A percentile compares a stretch with the other conserved stretches of the same genome.
Evolutionary conservation across 1,140 invertebrate species (phyloP).

Genomic region (Eumaeus atala): DNA sequence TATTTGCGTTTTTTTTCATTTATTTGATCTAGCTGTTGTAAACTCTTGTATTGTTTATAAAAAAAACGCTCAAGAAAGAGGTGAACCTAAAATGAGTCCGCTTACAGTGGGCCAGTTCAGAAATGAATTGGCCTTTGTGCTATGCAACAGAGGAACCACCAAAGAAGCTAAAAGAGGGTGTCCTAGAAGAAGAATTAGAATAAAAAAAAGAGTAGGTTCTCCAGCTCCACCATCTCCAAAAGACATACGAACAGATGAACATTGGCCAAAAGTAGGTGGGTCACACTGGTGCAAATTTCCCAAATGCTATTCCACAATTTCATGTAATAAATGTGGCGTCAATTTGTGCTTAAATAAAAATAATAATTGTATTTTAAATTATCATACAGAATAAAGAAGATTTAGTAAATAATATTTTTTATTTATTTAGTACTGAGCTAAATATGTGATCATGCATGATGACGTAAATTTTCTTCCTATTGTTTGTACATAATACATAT

Average conservation of each 20-base stretch:
- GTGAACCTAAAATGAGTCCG: conserved; percentile 31
- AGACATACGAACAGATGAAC: conserved; percentile 40
- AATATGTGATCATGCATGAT: conserved; percentile 30
- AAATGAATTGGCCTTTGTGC: conserved; percentile 42
- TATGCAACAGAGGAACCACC: conserved; percentile 39
- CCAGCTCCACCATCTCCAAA: conserved; percentile 32
- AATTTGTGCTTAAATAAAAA: conserved; percentile 36
- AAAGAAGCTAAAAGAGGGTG: conserved; percentile 44
- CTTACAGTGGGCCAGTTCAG: conserved; percentile 42
- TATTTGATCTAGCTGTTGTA: conserved; percentile 39
- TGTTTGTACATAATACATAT: conserved; percentile 28
- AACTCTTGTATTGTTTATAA: conserved; percentile 43
- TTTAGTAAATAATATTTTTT: conserved; percentile 31
- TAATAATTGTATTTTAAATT: conserved; percentile 36
- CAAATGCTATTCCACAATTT: conserved; percentile 36
- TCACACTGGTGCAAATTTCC: conserved; percentile 32
- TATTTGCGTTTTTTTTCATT: conserved; percentile 42
- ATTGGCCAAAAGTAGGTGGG: conserved; percentile 39
- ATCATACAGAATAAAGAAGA: conserved; percentile 37
- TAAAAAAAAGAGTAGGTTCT: conserved; percentile 35
- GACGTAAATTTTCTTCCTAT: conserved; percentile 38
- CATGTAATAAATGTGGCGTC: conserved; percentile 33
- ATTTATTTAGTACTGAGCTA: conserved; percentile 40
- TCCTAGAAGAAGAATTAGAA: conserved; percentile 35
- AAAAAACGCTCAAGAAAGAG: conserved; percentile 40